A percentile compares a stretch with the other conserved stretches of the same genome.
Conservation (phyloP, 2,888 invertebrate genomes). For the Lasioglossum oenotherae region DNA sequence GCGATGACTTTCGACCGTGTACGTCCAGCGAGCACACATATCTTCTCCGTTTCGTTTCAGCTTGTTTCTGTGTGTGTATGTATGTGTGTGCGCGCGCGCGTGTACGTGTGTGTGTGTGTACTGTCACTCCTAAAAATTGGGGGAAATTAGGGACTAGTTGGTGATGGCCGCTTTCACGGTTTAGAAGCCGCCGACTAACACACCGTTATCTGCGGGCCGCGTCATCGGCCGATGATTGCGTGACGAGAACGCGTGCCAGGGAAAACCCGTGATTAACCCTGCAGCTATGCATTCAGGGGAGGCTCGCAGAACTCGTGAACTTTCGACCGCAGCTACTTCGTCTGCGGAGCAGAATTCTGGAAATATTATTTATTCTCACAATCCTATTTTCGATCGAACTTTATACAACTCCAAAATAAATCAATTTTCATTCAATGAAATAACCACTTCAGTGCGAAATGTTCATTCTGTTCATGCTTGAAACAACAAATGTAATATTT, state of each 20-base stretch:
- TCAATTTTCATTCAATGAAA: no score
- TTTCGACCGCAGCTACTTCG: neutral
- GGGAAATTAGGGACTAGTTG: constrained; percentile 48
- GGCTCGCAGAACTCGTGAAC: neutral
- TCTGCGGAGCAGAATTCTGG: neutral
- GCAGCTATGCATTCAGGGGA: neutral
- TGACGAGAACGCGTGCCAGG: constrained; percentile 20
- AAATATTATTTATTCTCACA: neutral
- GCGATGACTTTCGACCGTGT: constrained; percentile 64
- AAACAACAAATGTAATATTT: no score
- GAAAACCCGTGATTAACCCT: constrained; percentile 41
- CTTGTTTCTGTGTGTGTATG: constrained; percentile 16
- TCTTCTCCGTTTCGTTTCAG: constrained; percentile 33
- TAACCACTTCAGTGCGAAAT: no score
- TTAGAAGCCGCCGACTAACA: constrained; percentile 30
- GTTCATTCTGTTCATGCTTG: no score
- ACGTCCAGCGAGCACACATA: constrained; percentile 7
- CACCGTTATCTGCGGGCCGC: constrained; percentile 15
- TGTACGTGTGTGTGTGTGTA: neutral
- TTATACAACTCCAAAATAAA: no score
- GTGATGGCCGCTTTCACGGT: constrained; percentile 55
- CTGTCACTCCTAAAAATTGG: constrained; percentile 28
- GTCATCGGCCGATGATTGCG: constrained; percentile 24
- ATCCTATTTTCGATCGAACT: no score
- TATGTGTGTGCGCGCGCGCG: neutral